Base-by-base conservation (phyloP, 2,888 invertebrate genomes). In the Papilio demoleus region DNA sequence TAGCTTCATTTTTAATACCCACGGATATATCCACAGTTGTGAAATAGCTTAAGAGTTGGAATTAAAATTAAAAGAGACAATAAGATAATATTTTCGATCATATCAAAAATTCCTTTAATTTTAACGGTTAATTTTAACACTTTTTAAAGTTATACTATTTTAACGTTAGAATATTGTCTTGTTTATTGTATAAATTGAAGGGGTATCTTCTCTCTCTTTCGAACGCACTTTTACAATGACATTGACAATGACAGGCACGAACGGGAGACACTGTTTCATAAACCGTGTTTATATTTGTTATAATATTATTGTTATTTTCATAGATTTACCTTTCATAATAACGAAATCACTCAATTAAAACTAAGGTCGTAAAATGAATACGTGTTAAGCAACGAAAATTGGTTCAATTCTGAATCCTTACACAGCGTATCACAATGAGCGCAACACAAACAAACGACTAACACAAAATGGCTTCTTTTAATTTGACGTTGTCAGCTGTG, bases 281-380 rank as follows among this genome's bases (percentile, higher is more conserved):
- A 4, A 22, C 22, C 0, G 19, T 45, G 17, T 17, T 19, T 47
- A 22, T 47, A 12, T 22, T 22, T 47, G 22, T 22, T 47, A 42
- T 42, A n/a, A n/a, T n/a, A n/a, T n/a, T 14, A 40, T 40, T 40
- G 14, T 6, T 42, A 42, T 17, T 17, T 11, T 22, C 4, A 22
- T 11, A 6, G 11, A 47, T 47, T 50, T 50, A 50, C 50, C 24
- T 50, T 50, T 50, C 5, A 24, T 50, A 50, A 24, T 50, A 22
- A 14, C 24, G 4, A 2, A 50, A 50, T 24, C 50, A 50, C 11
- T 17, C 5, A 4, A 12, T 9, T 3, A 24, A 17, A 50, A 50
- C 14, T 6, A 17, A 50, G 14, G 8, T 50, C 24, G 5, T 50
- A 24, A 47, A 24, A 50, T 4, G 4, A 47, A 47, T 4, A 22